Conservation (phyloP, 2,797 vertebrate species). For the Karalla daura region DNA sequence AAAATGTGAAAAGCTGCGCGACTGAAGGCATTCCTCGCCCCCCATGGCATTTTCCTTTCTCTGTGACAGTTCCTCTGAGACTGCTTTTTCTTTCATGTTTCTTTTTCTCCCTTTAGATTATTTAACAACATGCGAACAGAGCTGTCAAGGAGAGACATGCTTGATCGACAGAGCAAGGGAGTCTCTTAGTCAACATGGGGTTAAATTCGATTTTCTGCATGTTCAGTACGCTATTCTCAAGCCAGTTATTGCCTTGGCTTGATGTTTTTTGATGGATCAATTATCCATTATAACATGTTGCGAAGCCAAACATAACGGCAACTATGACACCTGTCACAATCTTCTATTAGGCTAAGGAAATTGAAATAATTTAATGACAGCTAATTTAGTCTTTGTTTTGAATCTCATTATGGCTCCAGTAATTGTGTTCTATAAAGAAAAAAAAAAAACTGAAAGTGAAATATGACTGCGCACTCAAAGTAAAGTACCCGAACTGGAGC, state of each 20-base stretch:
- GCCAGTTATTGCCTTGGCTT: conserved; percentile 83
- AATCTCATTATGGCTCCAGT: conserved; percentile 78
- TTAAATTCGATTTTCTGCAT: conserved; percentile 87
- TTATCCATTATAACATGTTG: conserved; percentile 87
- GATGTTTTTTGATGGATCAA: conserved; percentile 89
- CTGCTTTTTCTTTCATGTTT: conserved; percentile 86
- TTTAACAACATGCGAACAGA: conserved; percentile 85
- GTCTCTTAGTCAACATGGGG: conserved; percentile 79
- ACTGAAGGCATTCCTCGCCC: conserved; percentile 87
- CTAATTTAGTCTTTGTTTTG: conserved; percentile 85
- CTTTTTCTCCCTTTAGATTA: conserved; percentile 83
- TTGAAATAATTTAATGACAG: conserved; percentile 87
- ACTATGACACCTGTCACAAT: conserved; percentile 85
- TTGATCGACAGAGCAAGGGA: conserved; percentile 84
- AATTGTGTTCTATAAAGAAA: conserved; percentile 65
- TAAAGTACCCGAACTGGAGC: conserved; percentile 59
- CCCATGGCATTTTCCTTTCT: conserved; percentile 82
- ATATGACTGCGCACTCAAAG: conserved; percentile 66
- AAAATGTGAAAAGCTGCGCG: conserved; percentile 90
- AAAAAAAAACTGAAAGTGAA: conserved; percentile 53
- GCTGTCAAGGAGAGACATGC: conserved; percentile 81
- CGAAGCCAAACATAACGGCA: conserved; percentile 82
- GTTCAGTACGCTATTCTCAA: conserved; percentile 79
- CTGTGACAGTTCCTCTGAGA: conserved; percentile 85
- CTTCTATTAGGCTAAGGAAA: conserved; percentile 85